Conservation (phyloP, 2,113 vertebrate species). For the Dryoscopus gambensis region DNA sequence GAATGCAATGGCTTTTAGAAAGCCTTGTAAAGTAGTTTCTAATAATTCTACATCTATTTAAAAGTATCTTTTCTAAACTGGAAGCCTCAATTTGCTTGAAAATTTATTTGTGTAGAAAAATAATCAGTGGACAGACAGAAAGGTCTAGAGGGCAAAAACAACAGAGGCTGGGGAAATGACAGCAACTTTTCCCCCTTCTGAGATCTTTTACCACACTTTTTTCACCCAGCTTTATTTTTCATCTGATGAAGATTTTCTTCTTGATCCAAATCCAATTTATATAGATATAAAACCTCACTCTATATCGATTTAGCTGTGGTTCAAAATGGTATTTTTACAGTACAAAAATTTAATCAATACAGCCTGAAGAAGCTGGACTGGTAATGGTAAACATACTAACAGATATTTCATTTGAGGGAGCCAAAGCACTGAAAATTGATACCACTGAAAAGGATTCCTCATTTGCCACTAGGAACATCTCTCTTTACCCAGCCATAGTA, state of each 20-base stretch:
- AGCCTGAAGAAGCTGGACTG: slow-evolving; percentile 68
- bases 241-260: slow-evolving; percentile 63
- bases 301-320: slow-evolving; percentile 67
- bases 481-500: slow-evolving; percentile 66
- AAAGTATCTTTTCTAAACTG: slow-evolving; percentile 33
- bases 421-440: slow-evolving; percentile 71
- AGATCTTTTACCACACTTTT: slow-evolving; percentile 47
- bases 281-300: slow-evolving; percentile 57
- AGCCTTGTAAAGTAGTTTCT: neutral
- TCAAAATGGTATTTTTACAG: slow-evolving; percentile 78
- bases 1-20: neutral
- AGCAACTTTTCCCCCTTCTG: neutral
- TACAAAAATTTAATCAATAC: slow-evolving; percentile 78
- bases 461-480: slow-evolving; percentile 69
- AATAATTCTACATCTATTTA: neutral
- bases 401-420: slow-evolving; percentile 76
- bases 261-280: slow-evolving; percentile 73
- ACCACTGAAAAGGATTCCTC: slow-evolving; percentile 63
- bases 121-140: slow-evolving; percentile 22
- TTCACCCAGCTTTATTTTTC: slow-evolving; percentile 58
- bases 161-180: neutral
- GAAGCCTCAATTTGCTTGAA: slow-evolving; percentile 38
- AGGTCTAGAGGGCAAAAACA: slow-evolving; percentile 35
- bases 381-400: slow-evolving; percentile 73
- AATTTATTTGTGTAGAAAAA: slow-evolving; percentile 56